phyloP scores from a whole-genome alignment of 2,797 vertebrate genomes.

The Coregonus sp. region DNA sequence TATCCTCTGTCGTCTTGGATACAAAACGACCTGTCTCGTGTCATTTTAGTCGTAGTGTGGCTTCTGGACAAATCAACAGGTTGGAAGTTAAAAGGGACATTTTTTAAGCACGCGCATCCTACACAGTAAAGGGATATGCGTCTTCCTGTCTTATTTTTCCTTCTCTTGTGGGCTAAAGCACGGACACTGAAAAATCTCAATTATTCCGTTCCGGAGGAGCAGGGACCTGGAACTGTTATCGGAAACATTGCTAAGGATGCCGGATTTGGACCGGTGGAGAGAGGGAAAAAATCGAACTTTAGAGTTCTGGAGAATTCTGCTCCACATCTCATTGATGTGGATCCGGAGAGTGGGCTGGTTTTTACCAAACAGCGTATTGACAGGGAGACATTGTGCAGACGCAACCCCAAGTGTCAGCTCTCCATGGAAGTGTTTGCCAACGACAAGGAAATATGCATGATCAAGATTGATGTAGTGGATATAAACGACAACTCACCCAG shows the following conservation, averaged over 20 bases:
- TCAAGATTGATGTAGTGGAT: conserved; percentile 82
- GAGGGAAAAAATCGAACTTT: conserved; percentile 89
- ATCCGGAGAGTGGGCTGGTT: conserved; percentile 93
- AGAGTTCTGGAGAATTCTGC: conserved; percentile 97
- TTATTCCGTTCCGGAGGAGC: conserved; percentile 97
- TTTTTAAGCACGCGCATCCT: conserved; percentile 57
- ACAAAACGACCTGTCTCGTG: conserved; percentile 50
- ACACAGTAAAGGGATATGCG: conserved; percentile 81
- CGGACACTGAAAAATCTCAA: conserved; percentile 96
- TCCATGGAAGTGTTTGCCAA: conserved; percentile 98
- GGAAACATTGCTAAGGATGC: conserved; percentile 98
- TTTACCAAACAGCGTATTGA: conserved; percentile 98
- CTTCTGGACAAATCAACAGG: conserved; percentile 74
- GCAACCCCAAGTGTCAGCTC: conserved; percentile 93
- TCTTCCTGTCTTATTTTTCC: conserved; percentile 91
- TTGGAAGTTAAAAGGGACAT: conserved; percentile 75
- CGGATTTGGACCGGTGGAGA: conserved; percentile 81
- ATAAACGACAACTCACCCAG: conserved; percentile 80
- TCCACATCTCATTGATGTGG: conserved; percentile 93
- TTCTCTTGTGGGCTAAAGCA: conserved; percentile 93
- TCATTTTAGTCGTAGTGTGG: conserved; percentile 60
- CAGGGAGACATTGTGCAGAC: conserved; percentile 92
- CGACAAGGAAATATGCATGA: conserved; percentile 98
- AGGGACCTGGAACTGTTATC: conserved; percentile 93
- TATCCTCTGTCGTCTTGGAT: conserved; percentile 55